Percentiles rank a stretch among this genome's conserved stretches.
phyloP scores from a whole-genome alignment of 1,140 invertebrate species.

The Latrodectus geometricus region DNA sequence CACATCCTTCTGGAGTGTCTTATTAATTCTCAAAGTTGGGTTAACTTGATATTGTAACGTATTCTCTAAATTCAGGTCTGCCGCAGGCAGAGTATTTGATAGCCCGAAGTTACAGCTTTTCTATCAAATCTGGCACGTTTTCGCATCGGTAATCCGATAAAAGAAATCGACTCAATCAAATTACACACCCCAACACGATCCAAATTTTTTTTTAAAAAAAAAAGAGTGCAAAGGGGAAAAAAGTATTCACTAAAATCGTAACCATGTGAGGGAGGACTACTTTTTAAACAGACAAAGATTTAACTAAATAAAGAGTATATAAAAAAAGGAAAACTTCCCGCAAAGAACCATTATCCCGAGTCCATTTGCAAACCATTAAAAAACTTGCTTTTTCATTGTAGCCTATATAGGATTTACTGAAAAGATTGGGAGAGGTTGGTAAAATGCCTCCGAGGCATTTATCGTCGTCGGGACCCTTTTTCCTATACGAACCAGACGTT shows the following conservation, averaged over 20 bases:
- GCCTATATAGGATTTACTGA: conserved; percentile 5
- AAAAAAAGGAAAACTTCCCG: not conserved
- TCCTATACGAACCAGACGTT: conserved; percentile 7
- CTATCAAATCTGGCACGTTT: conserved; percentile 20
- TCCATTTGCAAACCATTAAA: conserved; percentile 57
- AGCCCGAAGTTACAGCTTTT: conserved; percentile 3
- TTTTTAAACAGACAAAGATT: conserved; percentile 44
- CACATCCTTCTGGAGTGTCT: no score
- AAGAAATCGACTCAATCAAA: conserved; percentile 26
- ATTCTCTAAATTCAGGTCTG: not conserved
- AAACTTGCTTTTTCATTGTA: conserved; percentile 42
- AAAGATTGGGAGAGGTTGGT: conserved; percentile 6
- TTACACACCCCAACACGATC: conserved; percentile 12
- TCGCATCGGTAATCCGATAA: conserved; percentile 50
- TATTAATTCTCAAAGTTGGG: not conserved
- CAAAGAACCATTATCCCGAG: conserved; percentile 31
- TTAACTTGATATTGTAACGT: not conserved
- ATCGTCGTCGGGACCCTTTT: not conserved
- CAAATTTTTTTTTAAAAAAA: conserved; percentile 1
- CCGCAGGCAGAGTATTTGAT: not conserved
- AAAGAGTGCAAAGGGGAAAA: not conserved
- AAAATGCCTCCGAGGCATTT: conserved; percentile 15
- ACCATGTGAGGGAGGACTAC: conserved; percentile 15
- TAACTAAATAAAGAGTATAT: conserved; percentile 46
- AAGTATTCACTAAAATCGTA: conserved; percentile 6